Evolutionary conservation across 1,140 invertebrate species (phyloP), one percentile per base, ranked within the genome.

Genomic region (Anthonomus grandis): DNA sequence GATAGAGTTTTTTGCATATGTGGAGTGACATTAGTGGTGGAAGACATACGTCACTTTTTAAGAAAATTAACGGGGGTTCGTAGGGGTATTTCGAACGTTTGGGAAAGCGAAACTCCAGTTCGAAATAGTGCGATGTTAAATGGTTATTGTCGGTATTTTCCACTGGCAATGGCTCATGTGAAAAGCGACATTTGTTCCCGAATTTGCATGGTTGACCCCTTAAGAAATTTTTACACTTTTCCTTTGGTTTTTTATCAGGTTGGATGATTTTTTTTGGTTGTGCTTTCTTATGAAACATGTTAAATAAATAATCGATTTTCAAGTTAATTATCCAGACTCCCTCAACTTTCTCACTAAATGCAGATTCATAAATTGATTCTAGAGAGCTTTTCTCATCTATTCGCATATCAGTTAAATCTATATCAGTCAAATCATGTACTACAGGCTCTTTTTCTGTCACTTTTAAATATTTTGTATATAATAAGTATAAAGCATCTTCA

Each of bases 41-140:
- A 66, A 85, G 81, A 10, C 68, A 59, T 15, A 68, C 69, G 68
- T 74, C 73, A 31, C 82, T 78, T 78, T 85, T 83, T 64, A 88
- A 70, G 71, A 84, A 83, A 65, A 89, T 73, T 63, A 81, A 78
- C 5, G 86, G 86, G 1, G 83, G 75, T 75, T 89, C 82, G 67
- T 80, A 84, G 1, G 87, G 87, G 72, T 89, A 90, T 60, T 79
- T 78, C 46, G 78, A 82, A 70, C 82, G 78, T 57, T 80, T 74
- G 4, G 83, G 79, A 76, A 90, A 89, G 64, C 86, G 77, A 66
- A 90, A 79, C 79, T 89, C 87, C 65, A 90, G 75, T 62, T 81
- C 79, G 73, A 84, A 86, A 42, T 71, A 62, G 64, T 63, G 70
- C 49, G 67, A 60, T 34, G 67, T 60, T 45, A 74, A 57, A 63